phyloP scores from a whole-genome alignment of 2,797 vertebrate species.

The Molossus molossus region DNA sequence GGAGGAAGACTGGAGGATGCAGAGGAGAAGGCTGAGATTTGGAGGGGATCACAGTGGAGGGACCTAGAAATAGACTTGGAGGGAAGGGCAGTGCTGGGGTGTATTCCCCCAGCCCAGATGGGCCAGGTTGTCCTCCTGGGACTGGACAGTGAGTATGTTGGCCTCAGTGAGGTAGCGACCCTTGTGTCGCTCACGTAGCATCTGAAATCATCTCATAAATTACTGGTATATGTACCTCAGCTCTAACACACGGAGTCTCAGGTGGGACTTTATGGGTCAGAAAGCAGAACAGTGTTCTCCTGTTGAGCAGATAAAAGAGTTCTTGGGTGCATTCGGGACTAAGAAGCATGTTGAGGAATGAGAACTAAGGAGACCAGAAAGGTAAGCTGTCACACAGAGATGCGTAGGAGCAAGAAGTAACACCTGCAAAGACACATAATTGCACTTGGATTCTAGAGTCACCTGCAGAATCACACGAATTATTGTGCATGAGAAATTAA shows the following conservation, averaged over 20 bases:
- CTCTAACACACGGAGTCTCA: not conserved
- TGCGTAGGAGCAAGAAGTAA: not conserved
- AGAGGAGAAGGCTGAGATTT: not conserved
- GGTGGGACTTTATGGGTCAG: not conserved
- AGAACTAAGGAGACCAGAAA: not conserved
- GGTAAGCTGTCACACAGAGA: not conserved
- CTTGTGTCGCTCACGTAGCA: not conserved
- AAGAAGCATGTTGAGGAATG: not conserved
- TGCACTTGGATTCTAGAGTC: not conserved
- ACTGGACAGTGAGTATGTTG: not conserved
- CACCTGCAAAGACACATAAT: not conserved
- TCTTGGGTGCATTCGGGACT: not conserved
- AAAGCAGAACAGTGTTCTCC: not conserved
- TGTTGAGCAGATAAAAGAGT: not conserved
- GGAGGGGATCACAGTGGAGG: not conserved
- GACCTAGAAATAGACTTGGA: not conserved
- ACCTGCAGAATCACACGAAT: not conserved
- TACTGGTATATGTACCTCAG: too few relatives aligned
- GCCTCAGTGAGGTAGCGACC: not conserved
- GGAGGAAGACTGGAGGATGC: not conserved
- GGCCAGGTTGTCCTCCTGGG: not conserved
- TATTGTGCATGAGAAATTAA: not conserved
- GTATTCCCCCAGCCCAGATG: too few relatives aligned
- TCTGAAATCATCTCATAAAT: not conserved
- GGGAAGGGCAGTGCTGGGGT: too few relatives aligned